Evolutionary conservation across 2,797 vertebrate species (phyloP), one percentile per base, ranked within the genome.

Genomic region (Lepilemur ruficaudatus): DNA sequence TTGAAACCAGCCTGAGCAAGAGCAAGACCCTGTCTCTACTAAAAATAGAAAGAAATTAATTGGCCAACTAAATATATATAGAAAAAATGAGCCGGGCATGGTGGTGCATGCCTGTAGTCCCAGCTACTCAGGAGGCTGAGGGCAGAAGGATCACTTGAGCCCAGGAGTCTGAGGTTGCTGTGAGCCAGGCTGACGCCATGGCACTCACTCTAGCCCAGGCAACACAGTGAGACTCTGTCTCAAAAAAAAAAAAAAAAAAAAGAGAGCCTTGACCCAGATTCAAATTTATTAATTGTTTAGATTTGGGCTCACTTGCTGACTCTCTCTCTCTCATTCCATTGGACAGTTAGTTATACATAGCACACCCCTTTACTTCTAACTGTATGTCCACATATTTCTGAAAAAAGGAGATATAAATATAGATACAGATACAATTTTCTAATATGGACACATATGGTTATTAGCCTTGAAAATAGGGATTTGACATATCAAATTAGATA

Each of bases 401-500:
- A 2, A 84, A 96, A 78, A 52, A 28, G 28, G 7, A 18, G 30
- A 32, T 50, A n/a, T 12, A 50, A 7, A 38, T 46, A n/a, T 25
- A 52, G 9, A 57, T 28, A 65, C 41, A 46, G 1, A 38, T 38
- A 20, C 18, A 65, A 50, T 61, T 89, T 91, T 48, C 55, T 80
- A 55, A 81, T 63, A 89, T 43, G 22, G 2, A 67, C 15, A n/a
- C 28, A 67, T 25, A 2, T 48, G 79, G 15, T 63, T 86, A 85
- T 93, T 61, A 78, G 20, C 38, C n/a, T 86, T 73, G 50, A 84
- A 96, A 76, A 85, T 43, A 28, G 38, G 13, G 6, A 43, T 35
- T 84, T 91, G 57, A 72, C 72, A 72, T 86, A 70, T 61, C 75
- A 92, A 57, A 92, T 84, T 67, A 83, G 38, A 75, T 61, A 65